Evolutionary conservation across 2,113 vertebrate species (phyloP), one percentile per base, ranked within the genome.

Genomic region (Pelobates fuscus): DNA sequence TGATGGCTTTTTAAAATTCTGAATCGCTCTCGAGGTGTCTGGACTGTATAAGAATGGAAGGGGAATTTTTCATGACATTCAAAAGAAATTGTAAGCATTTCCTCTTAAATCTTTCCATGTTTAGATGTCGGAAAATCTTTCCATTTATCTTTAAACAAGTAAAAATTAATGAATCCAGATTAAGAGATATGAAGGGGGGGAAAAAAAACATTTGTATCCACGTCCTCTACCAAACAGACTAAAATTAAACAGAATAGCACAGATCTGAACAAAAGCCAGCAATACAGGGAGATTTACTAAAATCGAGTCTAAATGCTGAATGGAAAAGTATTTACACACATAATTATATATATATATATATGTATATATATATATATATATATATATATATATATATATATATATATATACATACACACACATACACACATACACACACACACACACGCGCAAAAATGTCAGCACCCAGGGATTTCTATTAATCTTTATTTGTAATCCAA

Each of bases 21-120:
- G 44, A 8, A 41, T 18, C 44, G 12, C 20, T 58, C 54, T 11
- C 15, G 8, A n/a, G 32, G 23, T 10, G 54, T 43, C 69, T 62
- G 57, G 23, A 71, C 30, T 10, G 25, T 20, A 17, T 61, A 27
- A 61, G 2, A 23, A 20, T 10, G 41, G 25, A 43, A 27, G 1
- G 7, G 69, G 58, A 71, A 62, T 62, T 27, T n/a, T 71, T 54
- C 21, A 18, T 27, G 24, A 60, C 55, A 44, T 18, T 46, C 18
- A 17, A 37, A 61, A 44, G 57, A 60, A 71, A 71, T 20, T 14
- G 37, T 23, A 46, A 37, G 60, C 57, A 61, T 46, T 29, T 18
- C 41, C 30, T 37, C 44, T 14, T 14, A 12, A 4, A 11, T 23
- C 52, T 55, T 55, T 55, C 20, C 52, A 55, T 55, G n/a, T 55